Percentiles rank a stretch among this genome's conserved stretches.
Evolutionary conservation across 2,113 vertebrate genomes (phyloP).

Genomic region (human (Homo sapiens)): GRCh38 chr21:41884501-41885000

Average conservation of each 20-base stretch:
- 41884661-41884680: not conserved
- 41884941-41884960: accelerated
- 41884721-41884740: not conserved
- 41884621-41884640: not conserved
- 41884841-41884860: not conserved
- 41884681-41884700: not conserved
- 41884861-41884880: accelerated
- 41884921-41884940: accelerated
- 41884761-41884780: not conserved
- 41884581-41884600: accelerated
- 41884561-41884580: not conserved
- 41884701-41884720: accelerated
- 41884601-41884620: not conserved
- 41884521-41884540: not conserved
- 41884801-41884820: not conserved
- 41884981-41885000: accelerated
- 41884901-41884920: accelerated
- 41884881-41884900: not conserved
- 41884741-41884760: no score
- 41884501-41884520: not conserved
- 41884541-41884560: not conserved
- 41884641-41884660: accelerated
- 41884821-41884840: not conserved
- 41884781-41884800: accelerated
- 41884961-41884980: no score